Conservation (phyloP, 2,888 invertebrate species). For the Leucophenga montana region DNA sequence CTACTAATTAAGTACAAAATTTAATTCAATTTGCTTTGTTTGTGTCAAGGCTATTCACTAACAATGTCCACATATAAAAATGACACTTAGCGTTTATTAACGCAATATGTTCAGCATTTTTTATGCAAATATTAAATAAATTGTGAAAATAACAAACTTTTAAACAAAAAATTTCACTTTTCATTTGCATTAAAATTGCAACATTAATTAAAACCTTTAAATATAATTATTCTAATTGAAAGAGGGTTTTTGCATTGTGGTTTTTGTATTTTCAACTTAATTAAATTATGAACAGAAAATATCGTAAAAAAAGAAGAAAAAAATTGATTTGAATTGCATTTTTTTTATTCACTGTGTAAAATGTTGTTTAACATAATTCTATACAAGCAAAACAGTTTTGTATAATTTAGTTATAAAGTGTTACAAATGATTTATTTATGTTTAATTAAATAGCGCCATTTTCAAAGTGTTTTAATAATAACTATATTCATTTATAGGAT, state of each 20-base stretch:
- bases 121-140: not conserved
- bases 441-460: no score
- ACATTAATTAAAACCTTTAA: constrained; percentile 30
- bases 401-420: no score
- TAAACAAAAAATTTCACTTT: not conserved
- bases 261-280: constrained; percentile 37
- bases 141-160: no score
- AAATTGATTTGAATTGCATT: no score
- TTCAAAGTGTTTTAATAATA: no score
- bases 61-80: not conserved
- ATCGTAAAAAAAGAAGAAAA: not conserved
- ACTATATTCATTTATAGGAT: no score
- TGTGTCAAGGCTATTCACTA: not conserved
- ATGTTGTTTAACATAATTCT: no score
- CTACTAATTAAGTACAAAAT: not conserved
- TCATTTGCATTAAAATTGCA: constrained; percentile 7
- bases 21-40: not conserved
- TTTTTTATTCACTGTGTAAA: no score
- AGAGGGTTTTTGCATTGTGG: constrained; percentile 16
- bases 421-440: no score
- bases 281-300: constrained; percentile 20
- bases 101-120: not conserved
- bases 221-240: constrained; percentile 43
- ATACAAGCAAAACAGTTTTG: no score
- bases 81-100: not conserved